Evolutionary conservation across 2,113 vertebrate genomes (phyloP).

Genomic region (Hippocampus abdominalis): DNA sequence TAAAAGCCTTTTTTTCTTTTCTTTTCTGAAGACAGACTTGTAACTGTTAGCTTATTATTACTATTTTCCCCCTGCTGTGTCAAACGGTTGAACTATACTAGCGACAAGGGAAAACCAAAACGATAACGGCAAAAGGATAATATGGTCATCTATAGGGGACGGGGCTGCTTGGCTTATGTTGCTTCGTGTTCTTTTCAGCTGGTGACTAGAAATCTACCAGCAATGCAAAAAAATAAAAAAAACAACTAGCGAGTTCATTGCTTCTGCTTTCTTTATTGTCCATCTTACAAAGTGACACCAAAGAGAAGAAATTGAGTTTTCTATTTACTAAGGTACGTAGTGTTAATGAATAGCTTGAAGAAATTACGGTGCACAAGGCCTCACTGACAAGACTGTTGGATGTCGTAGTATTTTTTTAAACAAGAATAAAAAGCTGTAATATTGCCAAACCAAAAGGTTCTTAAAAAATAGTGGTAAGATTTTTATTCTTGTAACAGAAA

Average conservation of each 20-base stretch:
- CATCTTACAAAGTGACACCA: not conserved
- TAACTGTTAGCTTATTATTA: constrained; percentile 74
- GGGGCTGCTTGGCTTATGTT: constrained; percentile 72
- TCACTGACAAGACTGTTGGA: not conserved
- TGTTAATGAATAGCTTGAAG: not conserved
- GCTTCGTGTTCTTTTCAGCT: constrained; percentile 77
- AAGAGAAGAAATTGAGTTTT: not conserved
- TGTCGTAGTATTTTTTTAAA: no score
- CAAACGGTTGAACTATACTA: constrained; percentile 87
- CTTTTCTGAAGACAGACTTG: constrained; percentile 79
- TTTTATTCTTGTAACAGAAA: no score
- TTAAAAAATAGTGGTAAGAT: no score
- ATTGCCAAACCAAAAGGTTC: no score
- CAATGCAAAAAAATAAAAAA: constrained; percentile 80
- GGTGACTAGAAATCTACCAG: constrained; percentile 69
- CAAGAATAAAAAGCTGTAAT: no score
- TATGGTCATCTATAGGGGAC: constrained; percentile 44
- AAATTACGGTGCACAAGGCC: not conserved
- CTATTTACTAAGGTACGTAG: not conserved
- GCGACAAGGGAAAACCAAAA: constrained; percentile 54
- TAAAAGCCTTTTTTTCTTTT: constrained; percentile 67
- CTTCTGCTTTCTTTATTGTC: not conserved
- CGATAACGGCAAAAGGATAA: constrained; percentile 19
- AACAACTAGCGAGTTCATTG: constrained; percentile 63
- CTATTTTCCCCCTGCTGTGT: constrained; percentile 73